Conservation (phyloP, 2,797 vertebrate genomes). For the Borostomias antarcticus region DNA sequence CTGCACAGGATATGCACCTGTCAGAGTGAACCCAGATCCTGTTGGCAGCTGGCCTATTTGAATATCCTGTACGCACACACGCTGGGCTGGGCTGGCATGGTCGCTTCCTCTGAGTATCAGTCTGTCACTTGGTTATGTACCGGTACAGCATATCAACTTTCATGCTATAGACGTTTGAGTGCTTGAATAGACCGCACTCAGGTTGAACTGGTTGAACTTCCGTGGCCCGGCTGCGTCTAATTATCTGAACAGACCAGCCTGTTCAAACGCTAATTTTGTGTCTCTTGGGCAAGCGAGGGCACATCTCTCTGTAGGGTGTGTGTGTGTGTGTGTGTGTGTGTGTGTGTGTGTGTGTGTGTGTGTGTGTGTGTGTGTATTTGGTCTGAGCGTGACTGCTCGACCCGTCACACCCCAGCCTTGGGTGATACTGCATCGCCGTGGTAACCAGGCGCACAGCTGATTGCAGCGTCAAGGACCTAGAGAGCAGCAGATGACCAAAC, state of each 20-base stretch:
- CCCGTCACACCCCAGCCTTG: conserved; percentile 5
- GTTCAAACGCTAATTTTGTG: no score
- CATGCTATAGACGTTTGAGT: no score
- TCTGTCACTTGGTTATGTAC: neutral
- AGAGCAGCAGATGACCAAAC: conserved; percentile 65
- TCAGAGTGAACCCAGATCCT: conserved; percentile 58
- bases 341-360: neutral
- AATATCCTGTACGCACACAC: conserved; percentile 28
- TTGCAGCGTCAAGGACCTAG: conserved; percentile 63
- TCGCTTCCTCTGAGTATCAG: neutral
- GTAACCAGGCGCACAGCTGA: conserved; percentile 60
- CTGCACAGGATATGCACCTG: conserved; percentile 66
- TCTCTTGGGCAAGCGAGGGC: no score
- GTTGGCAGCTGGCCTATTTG: conserved; percentile 44
- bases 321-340: neutral
- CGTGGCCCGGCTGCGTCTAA: no score
- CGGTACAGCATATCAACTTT: no score
- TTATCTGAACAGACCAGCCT: no score
- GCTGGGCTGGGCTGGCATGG: neutral
- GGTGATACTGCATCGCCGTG: conserved; percentile 42
- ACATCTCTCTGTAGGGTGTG: neutral
- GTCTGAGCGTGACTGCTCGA: no score
- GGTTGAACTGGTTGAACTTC: no score
- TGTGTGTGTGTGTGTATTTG: no score
- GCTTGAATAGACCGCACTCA: no score